Evolutionary conservation across 1,140 invertebrate species (phyloP), one percentile per base, ranked within the genome.

Genomic region (Drosophila hydei): DNA sequence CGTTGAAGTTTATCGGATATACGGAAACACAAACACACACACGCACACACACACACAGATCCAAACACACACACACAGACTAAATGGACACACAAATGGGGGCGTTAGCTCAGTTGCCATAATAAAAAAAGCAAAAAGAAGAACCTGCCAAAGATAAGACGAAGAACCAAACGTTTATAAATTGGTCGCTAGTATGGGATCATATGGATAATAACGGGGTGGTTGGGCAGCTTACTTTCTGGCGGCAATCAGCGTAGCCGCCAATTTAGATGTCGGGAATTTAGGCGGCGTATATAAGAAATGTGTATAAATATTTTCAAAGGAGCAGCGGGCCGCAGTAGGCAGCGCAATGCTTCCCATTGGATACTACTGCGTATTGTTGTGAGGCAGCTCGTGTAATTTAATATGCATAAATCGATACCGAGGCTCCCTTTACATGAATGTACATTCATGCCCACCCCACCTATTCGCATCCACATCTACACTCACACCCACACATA

Each of bases 331-430:
- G 25, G 45, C 52, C 19, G 43, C 19, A 40, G 14, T 33, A 8
- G 18, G 12, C 18, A 33, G 48, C 40, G 40, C 30, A 56, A 48
- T 14, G 52, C 21, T 40, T 62, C 30, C 14, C 48, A 40, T 62
- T 55, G 42, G 40, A 63, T 70, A 48, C 30, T 54, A 70, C 50
- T 65, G 45, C 33, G 45, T 71, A 42, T 52, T 71, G 38, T 52
- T 71, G 38, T 56, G 23, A 51, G 27, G 75, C 67, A 68, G 55
- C 70, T 72, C 67, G 75, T 83, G 79, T 84, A 83, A 83, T 83
- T 83, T 83, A 83, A 83, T 83, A 83, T 83, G 76, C 79, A 83
- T 85, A 83, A 83, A 83, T 83, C 79, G 79, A 83, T 83, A 85
- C 79, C 55, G 30, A 45, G 23, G 50, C 48, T 50, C n/a, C 36